Base-by-base conservation (phyloP, 2,888 invertebrate genomes). In the Lasius fuliginosus region DNA sequence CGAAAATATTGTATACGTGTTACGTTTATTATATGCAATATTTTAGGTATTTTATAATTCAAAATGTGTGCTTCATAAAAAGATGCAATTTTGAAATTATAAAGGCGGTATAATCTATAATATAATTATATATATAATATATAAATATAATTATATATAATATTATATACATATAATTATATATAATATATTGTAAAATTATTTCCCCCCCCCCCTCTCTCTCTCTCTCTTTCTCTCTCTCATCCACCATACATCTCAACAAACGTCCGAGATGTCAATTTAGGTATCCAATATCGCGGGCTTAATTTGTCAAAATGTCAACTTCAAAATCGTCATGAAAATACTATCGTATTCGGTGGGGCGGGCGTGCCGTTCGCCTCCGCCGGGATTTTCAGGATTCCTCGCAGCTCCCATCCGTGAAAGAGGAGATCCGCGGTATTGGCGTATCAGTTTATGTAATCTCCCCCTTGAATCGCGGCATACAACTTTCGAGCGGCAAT, bases 361-460 rank as follows among this genome's bases (percentile, higher is more conserved):
- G 11, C 30, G n/a, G 58, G 23, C 33, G 40, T 56, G 40, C 30
- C 58, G 71, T 40, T 30, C 30, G 42, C 30, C 30, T 42, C 33
- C 23, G 1, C 36, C n/a, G 36, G 27, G 42, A 67, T 79, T 71
- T 71, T 42, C 58, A 27, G 58, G 23, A 71, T 73, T 58, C 9
- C 56, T 30, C 68, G 6, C 23, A 15, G 30, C 42, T 40, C 27
- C 12, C 30, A 6, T 23, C 33, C 33, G n/a, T 33, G 33, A 79
- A 23, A 23, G 30, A 33, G 30, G 30, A 33, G 30, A 36, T 79
- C 46, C 36, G 4, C 60, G 46, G 12, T 79, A 79, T 79, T 79
- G 60, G 75, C 79, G 79, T 79, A 79, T 79, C 79, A 74, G 79
- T 79, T 79, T 79, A 79, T 60, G 74, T 81, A 81, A 81, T 81